Evolutionary conservation across 2,888 invertebrate genomes (phyloP), one percentile per base, ranked within the genome.

Genomic region (Eupithecia centaureata): DNA sequence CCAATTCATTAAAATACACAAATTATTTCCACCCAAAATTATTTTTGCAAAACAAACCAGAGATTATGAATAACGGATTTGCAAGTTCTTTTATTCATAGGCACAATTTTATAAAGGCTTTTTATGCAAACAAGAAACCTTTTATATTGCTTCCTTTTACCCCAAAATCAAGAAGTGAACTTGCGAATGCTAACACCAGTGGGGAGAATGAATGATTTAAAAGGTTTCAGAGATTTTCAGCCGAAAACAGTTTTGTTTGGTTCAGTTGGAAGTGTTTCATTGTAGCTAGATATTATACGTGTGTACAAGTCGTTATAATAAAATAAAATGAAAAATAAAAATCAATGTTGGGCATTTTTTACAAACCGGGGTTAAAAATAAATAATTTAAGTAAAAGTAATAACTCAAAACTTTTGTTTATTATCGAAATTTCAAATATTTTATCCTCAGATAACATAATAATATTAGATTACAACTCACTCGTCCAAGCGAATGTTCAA

Each of bases 31-130:
- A 25, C 5, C 35, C 58, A 25, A 35, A 70, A 66, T 71, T 59
- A 71, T 67, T 70, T 71, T 70, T 67, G 64, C 68, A 70, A 62
- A 71, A 38, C 63, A 60, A 73, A 67, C 62, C 68, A 57, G 60
- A 22, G 33, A 64, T 65, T 66, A 70, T 74, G 73, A 73, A 74
- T 73, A 74, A 68, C 63, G 54, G 60, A 68, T 74, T 71, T 64
- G 54, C 65, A 35, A 18, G 27, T 71, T 74, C 71, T 73, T 74
- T 74, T 74, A 73, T 74, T 73, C 74, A 73, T 71, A 65, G 70
- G 68, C 57, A 32, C 63, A 22, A 59, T 69, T 67, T 71, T 71
- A 54, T 71, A 62, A 56, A 73, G 63, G 59, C 58, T 56, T 67
- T 70, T 64, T 65, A 66, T 68, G 67, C 63, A 67, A 51, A 60